Conservation (phyloP, 2,888 invertebrate species). For the Cerastoderma edule region DNA sequence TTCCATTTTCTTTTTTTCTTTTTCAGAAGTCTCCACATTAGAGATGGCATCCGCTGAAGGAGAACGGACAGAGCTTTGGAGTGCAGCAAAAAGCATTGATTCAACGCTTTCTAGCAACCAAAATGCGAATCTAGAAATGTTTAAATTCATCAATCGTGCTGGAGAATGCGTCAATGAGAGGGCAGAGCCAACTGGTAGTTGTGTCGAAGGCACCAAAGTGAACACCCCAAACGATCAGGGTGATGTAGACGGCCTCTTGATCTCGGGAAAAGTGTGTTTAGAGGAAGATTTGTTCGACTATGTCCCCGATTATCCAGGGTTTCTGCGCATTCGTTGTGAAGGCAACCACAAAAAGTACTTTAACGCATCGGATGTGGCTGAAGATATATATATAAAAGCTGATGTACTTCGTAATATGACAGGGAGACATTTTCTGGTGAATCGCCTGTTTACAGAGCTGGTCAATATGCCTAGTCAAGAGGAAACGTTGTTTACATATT, state of each 20-base stretch:
- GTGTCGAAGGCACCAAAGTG: conserved; percentile 39
- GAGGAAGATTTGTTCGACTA: conserved; percentile 32
- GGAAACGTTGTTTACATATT: neutral
- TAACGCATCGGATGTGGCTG: neutral
- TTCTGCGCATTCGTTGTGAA: conserved; percentile 21
- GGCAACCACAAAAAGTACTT: conserved; percentile 21
- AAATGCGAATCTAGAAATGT: neutral
- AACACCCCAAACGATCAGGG: conserved; percentile 23
- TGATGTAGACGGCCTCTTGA: conserved; percentile 36
- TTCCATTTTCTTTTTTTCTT: too few species aligned
- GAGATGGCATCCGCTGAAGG: too few species aligned
- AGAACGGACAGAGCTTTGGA: too few species aligned
- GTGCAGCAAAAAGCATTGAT: neutral
- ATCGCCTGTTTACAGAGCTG: neutral
- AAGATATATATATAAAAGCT: conserved; percentile 11
- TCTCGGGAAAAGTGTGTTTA: conserved; percentile 21
- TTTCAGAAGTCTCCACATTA: too few species aligned
- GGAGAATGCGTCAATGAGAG: conserved; percentile 20
- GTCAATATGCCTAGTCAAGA: neutral
- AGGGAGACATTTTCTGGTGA: neutral
- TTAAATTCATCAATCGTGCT: neutral
- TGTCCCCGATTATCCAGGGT: conserved; percentile 28
- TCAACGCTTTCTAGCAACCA: neutral
- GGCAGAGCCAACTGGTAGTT: conserved; percentile 24
- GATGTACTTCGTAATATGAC: conserved; percentile 1